Conservation (phyloP, 1,140 invertebrate genomes). For the Chelonus insularis region DNA sequence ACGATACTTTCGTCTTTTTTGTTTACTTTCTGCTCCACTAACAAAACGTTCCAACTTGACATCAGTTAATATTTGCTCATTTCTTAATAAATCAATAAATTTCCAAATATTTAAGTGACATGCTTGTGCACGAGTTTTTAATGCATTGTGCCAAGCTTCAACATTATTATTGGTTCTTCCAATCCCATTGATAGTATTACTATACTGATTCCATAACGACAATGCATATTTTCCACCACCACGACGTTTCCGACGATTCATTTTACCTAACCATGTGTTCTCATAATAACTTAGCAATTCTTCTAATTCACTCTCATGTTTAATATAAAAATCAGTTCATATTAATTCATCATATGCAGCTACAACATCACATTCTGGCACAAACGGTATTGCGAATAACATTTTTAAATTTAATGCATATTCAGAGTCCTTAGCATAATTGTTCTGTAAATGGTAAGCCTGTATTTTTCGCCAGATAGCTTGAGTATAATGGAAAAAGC, state of each 20-base stretch:
- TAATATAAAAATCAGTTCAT: constrained; percentile 3
- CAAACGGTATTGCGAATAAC: constrained; percentile 20
- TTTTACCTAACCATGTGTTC: constrained; percentile 9
- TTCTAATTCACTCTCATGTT: neutral
- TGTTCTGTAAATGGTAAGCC: neutral
- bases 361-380: neutral
- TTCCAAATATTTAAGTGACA: constrained; percentile 12
- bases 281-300: constrained; percentile 12
- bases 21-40: neutral
- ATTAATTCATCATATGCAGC: constrained; percentile 7
- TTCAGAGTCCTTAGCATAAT: neutral
- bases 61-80: constrained; percentile 8
- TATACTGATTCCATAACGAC: constrained; percentile 17
- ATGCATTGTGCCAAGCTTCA: constrained; percentile 17
- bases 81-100: constrained; percentile 16
- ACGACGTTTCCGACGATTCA: constrained; percentile 7
- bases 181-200: neutral
- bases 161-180: constrained; percentile 14
- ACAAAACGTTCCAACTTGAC: neutral
- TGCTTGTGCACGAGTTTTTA: constrained; percentile 1
- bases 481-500: constrained; percentile 16
- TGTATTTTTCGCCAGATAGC: constrained; percentile 17
- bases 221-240: neutral
- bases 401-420: neutral
- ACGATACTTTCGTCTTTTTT: too few relatives aligned